Evolutionary conservation across 2,113 vertebrate species (phyloP).

Genomic region (Kryptolebias marmoratus): DNA sequence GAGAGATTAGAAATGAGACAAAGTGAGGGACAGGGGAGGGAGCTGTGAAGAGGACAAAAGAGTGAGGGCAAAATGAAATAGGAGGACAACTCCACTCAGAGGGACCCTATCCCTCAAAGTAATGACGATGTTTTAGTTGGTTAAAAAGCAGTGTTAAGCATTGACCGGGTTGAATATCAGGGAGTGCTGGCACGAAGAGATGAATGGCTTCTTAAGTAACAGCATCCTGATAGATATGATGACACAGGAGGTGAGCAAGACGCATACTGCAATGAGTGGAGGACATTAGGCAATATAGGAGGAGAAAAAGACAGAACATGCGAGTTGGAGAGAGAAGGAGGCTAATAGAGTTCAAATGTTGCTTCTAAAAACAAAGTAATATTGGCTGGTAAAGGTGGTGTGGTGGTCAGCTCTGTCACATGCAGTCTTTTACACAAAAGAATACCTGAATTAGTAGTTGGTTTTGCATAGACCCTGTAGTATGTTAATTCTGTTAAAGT

Average conservation of each 20-base stretch:
- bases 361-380: background rate
- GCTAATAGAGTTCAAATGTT: background rate
- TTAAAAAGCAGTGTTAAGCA: constrained; percentile 81
- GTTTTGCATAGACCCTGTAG: too few species aligned
- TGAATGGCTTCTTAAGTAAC: constrained; percentile 79
- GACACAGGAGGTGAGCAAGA: constrained; percentile 55
- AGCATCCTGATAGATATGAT: constrained; percentile 70
- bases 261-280: constrained; percentile 46
- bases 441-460: too few species aligned
- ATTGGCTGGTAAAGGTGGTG: background rate
- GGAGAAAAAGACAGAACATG: background rate
- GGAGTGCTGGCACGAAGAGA: constrained; percentile 55
- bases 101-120: constrained; percentile 78
- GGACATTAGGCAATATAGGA: constrained; percentile 48
- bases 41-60: constrained; percentile 57
- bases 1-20: constrained; percentile 64
- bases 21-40: constrained; percentile 45
- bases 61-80: constrained; percentile 68
- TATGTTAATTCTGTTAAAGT: too few species aligned
- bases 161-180: constrained; percentile 64
- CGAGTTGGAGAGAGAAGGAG: background rate
- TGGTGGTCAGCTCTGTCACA: background rate
- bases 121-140: constrained; percentile 82
- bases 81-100: constrained; percentile 72
- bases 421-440: too few species aligned